A percentile compares a stretch with the other conserved stretches of the same genome.
Evolutionary conservation across 2,113 vertebrate genomes (phyloP).

Genomic region (Meriones unguiculatus): DNA sequence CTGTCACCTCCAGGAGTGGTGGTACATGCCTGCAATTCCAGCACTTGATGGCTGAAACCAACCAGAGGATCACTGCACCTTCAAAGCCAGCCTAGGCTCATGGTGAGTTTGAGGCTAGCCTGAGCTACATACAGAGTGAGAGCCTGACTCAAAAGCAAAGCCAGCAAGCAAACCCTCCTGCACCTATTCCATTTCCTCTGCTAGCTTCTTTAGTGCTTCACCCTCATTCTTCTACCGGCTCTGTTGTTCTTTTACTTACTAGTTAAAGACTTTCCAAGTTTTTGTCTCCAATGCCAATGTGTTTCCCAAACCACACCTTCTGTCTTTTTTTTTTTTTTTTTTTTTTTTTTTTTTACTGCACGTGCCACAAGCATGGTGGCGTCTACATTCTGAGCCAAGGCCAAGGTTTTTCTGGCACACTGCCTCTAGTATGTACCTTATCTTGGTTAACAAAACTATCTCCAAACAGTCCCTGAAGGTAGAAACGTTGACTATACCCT

Average conservation of each 20-base stretch:
- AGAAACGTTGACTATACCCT: background rate
- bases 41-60: background rate
- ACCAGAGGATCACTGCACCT: background rate
- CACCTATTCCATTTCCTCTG: background rate
- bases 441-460: background rate
- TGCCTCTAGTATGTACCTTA: background rate
- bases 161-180: background rate
- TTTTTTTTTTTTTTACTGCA: background rate
- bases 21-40: background rate
- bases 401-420: background rate
- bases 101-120: background rate
- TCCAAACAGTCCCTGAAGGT: background rate
- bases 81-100: background rate
- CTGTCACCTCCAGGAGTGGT: background rate
- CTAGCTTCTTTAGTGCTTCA: background rate
- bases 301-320: background rate
- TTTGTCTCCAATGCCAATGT: background rate
- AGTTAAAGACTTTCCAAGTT: background rate
- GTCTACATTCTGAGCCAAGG: background rate
- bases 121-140: background rate
- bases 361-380: background rate
- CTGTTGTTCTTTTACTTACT: background rate
- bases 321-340: too few species aligned
- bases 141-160: background rate
- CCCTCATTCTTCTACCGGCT: background rate